Evolutionary conservation across 2,888 invertebrate genomes (phyloP).

Genomic region (Mesochorus sp.): DNA sequence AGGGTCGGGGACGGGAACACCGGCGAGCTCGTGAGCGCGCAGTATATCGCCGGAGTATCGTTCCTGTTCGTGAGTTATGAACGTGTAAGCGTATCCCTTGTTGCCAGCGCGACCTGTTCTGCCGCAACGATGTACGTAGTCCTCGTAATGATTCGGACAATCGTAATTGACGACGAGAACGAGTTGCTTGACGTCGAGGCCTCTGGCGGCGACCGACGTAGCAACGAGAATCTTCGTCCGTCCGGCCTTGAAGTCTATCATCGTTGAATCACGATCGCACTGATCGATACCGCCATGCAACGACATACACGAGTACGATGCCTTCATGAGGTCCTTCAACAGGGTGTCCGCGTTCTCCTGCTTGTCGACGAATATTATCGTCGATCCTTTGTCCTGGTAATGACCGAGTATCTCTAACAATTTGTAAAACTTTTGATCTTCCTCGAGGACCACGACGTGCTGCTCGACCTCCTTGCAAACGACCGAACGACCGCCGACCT

Average conservation of each 20-base stretch:
- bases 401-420: constrained; percentile 97
- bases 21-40: constrained; percentile 94
- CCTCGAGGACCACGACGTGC: constrained; percentile 95
- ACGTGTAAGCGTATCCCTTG: constrained; percentile 98
- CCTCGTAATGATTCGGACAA: constrained; percentile 99
- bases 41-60: constrained; percentile 96
- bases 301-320: constrained; percentile 97
- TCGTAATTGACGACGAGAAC: constrained; percentile 99
- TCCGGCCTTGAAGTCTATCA: constrained; percentile 98
- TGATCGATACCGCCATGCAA: constrained; percentile 99
- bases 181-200: constrained; percentile 98
- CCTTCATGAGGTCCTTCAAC: constrained; percentile 96
- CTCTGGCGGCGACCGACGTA: constrained; percentile 98
- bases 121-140: constrained; percentile 99
- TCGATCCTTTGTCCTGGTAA: constrained; percentile 95
- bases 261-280: constrained; percentile 98
- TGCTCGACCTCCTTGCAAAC: constrained; percentile 99
- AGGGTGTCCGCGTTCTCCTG: constrained; percentile 98
- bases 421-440: constrained; percentile 98
- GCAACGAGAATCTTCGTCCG: constrained; percentile 96
- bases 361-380: constrained; percentile 98
- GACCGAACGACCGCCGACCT: constrained; percentile 97
- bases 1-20: constrained; percentile 89
- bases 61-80: constrained; percentile 97
- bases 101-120: constrained; percentile 96